Conservation (phyloP, 1,140 invertebrate species). For the Euwallacea similis region DNA sequence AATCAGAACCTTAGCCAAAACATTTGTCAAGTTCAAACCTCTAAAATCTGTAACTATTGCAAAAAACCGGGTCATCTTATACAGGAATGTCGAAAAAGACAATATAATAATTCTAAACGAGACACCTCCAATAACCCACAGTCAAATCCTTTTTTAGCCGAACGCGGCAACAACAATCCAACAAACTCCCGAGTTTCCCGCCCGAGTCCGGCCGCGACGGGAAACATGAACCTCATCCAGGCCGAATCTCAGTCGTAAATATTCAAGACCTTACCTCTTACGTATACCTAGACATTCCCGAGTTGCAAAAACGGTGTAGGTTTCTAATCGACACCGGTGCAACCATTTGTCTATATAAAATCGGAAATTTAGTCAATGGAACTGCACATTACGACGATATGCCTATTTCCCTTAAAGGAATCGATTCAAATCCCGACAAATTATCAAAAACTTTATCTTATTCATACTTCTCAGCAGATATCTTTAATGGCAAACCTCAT, state of each 20-base stretch:
- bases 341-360: constrained; percentile 2
- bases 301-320: neutral
- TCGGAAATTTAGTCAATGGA: neutral
- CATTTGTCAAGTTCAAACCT: constrained; percentile 1
- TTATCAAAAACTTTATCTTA: constrained; percentile 3
- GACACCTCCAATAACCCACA: neutral
- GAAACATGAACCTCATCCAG: neutral
- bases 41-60: constrained; percentile 37
- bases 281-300: neutral
- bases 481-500: neutral
- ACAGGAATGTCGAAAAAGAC: constrained; percentile 21
- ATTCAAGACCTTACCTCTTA: neutral
- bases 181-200: too few species aligned
- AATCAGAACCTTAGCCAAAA: neutral
- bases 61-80: constrained; percentile 37
- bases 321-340: constrained; percentile 5
- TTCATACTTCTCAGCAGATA: neutral
- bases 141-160: constrained; percentile 13
- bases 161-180: neutral
- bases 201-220: too few species aligned
- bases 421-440: neutral
- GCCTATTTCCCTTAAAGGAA: constrained; percentile 6
- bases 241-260: constrained; percentile 1
- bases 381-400: neutral
- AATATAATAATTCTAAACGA: constrained; percentile 25